Conservation (phyloP, 2,888 invertebrate species). For the Machimus rusticus region DNA sequence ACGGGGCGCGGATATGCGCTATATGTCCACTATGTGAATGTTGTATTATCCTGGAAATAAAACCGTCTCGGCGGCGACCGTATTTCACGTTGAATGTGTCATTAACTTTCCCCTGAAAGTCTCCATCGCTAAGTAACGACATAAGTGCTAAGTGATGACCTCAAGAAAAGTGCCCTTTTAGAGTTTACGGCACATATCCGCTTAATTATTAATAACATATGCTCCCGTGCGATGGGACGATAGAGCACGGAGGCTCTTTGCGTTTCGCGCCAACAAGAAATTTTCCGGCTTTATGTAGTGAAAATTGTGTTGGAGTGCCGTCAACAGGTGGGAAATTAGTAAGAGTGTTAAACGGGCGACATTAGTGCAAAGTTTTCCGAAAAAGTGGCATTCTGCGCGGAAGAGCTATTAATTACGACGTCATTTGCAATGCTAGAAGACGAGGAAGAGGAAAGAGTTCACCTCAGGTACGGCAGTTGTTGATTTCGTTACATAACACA, state of each 20-base stretch:
- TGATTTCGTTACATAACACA: background rate
- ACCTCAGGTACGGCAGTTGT: constrained; percentile 30
- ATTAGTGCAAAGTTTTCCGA: background rate
- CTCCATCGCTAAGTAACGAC: background rate
- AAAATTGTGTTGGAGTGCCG: background rate
- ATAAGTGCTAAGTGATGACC: constrained; percentile 19
- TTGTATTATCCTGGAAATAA: constrained; percentile 27
- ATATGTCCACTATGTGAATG: background rate
- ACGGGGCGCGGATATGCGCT: background rate
- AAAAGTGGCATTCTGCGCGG: background rate
- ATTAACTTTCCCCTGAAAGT: constrained; percentile 10
- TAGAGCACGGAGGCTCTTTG: background rate
- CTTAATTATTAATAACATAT: constrained; percentile 21
- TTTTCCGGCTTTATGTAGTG: background rate
- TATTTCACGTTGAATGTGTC: background rate
- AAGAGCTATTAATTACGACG: background rate
- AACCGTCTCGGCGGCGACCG: background rate
- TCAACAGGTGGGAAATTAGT: constrained; percentile 23
- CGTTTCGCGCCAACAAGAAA: background rate
- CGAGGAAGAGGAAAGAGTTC: constrained; percentile 43
- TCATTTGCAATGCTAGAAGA: constrained; percentile 36
- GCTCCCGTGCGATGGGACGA: background rate
- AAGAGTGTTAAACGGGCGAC: background rate
- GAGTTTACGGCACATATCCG: constrained; percentile 26
- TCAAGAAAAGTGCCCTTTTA: constrained; percentile 28